Base-by-base conservation (phyloP, 2,113 vertebrate genomes). In the Labeo rohita region DNA sequence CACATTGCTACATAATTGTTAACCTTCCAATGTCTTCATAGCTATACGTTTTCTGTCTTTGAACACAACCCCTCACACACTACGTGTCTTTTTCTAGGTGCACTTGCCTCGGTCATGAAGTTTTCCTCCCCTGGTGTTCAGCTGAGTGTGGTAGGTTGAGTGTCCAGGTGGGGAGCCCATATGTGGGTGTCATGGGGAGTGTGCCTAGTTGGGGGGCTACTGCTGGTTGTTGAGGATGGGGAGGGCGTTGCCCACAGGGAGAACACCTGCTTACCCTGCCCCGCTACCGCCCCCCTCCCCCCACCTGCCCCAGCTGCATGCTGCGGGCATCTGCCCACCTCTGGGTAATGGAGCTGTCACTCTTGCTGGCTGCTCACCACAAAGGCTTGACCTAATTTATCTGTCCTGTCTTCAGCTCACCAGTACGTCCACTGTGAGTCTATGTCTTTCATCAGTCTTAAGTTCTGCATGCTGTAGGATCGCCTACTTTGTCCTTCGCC, bases 311-410 rank as follows among this genome's bases (percentile, higher is more conserved):
- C 75, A 83, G 85, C 87, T 90, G 90, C 88, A 87, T 83, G 88
- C 88, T 88, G 90, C 86, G 89, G 90, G 87, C 90, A 90, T 90
- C 90, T 90, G 90, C 86, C 88, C 88, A 90, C 90, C 88, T 90
- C 90, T 89, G 88, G 88, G 88, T 89, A 89, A 89, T 87, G 88
- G 83, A 89, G 88, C 88, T 88, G 90, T 90, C 90, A 90, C 87
- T 85, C 85, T 84, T 85, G 87, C 79, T 65, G 88, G 83, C 88
- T 84, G 52, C 85, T 90, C 85, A 75, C 86, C 83, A 84, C 86
- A 88, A 88, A 86, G 84, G 70, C 77, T 85, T 90, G 87, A 86
- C 86, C 87, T 81, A 86, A 84, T 88, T 88, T 82, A 90, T 86
- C 84, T 76, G 77, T 73, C 84, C 89, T 88, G 85, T 86, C 87